Percentiles rank a stretch among this genome's conserved stretches.
phyloP scores from a whole-genome alignment of 2,113 vertebrate species.

The Corythornis madagascariensis region DNA sequence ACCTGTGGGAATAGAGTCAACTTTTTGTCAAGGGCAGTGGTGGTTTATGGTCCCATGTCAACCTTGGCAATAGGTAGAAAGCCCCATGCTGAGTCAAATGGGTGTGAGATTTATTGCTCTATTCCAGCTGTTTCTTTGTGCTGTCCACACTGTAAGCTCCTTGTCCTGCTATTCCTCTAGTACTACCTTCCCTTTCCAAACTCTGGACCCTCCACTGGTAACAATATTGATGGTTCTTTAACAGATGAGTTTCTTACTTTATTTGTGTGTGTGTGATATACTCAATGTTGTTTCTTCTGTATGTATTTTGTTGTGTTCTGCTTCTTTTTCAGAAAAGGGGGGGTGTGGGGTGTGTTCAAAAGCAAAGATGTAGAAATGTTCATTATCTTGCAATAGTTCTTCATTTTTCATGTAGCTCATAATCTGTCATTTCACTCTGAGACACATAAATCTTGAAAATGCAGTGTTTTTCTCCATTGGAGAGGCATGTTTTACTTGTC shows the following conservation, averaged over 20 bases:
- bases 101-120: conserved; percentile 32
- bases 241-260: conserved; percentile 66
- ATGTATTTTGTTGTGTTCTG: conserved; percentile 51
- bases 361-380: conserved; percentile 13
- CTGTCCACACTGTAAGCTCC: conserved; percentile 30
- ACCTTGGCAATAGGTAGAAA: background rate
- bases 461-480: conserved; percentile 14
- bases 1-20: background rate
- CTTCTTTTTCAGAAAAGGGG: conserved; percentile 38
- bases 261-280: conserved; percentile 56
- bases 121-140: conserved; percentile 29
- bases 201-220: conserved; percentile 61
- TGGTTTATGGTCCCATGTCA: background rate
- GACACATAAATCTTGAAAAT: conserved; percentile 62
- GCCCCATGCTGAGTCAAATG: background rate
- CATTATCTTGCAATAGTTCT: conserved; percentile 9
- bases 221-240: conserved; percentile 59
- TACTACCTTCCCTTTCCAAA: conserved; percentile 58
- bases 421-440: background rate
- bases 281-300: conserved; percentile 68
- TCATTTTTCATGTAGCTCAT: conserved; percentile 18
- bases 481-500: background rate
- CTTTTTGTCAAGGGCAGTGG: background rate
- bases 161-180: conserved; percentile 44
- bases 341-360: background rate